Evolutionary conservation across 1,140 invertebrate genomes (phyloP).

Genomic region (Akabosia matsudoensis): DNA sequence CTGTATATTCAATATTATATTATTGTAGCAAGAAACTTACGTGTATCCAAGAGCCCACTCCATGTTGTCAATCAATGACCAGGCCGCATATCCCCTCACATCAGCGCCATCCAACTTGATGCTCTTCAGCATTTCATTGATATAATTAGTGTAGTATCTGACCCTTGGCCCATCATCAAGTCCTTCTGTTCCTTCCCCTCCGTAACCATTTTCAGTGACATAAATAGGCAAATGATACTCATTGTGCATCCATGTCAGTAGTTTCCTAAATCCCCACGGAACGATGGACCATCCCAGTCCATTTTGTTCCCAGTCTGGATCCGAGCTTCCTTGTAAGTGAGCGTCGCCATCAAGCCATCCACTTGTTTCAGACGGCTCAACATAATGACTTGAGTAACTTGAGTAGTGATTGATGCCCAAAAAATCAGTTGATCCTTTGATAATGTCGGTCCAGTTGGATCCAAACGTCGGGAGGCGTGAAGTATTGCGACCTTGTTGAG

Average conservation of each 20-base stretch:
- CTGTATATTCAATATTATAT: not conserved
- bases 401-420: not conserved
- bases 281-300: slow-evolving; percentile 33
- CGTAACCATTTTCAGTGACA: slow-evolving; percentile 27
- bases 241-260: slow-evolving; percentile 51
- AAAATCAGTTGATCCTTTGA: slow-evolving; percentile 52
- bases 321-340: not conserved
- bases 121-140: slow-evolving; percentile 41
- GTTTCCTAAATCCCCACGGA: slow-evolving; percentile 51
- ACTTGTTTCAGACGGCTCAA: slow-evolving; percentile 20
- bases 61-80: slow-evolving; percentile 36
- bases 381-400: not conserved
- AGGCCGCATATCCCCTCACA: slow-evolving; percentile 36
- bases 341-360: slow-evolving; percentile 27
- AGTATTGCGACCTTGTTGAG: slow-evolving; percentile 15
- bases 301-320: slow-evolving; percentile 20
- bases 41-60: slow-evolving; percentile 16
- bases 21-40: not conserved
- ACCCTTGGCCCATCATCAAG: slow-evolving; percentile 12
- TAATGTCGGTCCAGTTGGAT: slow-evolving; percentile 50
- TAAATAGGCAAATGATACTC: slow-evolving; percentile 44
- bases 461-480: slow-evolving; percentile 44
- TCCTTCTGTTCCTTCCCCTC: not conserved
- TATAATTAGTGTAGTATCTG: slow-evolving; percentile 32
- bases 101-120: slow-evolving; percentile 40